Evolutionary conservation across 2,113 vertebrate species (phyloP), one percentile per base, ranked within the genome.

Genomic region (Cheilinus undulatus): DNA sequence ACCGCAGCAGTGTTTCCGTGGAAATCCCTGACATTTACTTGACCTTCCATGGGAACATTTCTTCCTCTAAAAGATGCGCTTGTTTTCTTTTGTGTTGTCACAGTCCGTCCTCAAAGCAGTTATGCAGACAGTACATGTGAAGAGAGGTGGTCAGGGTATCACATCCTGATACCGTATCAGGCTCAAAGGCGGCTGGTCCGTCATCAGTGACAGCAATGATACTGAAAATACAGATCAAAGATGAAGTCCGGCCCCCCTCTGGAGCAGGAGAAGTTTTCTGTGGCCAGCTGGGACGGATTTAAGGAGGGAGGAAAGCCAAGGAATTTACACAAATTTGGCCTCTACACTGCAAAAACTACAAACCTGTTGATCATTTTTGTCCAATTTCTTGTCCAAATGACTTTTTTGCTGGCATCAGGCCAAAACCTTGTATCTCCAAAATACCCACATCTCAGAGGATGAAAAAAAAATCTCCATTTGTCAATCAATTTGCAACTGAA

Each of bases 21-120:
- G 80, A 85, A 83, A 76, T 82, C 75, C 64, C 77, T 89, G 77
- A 84, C 83, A 78, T 88, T 68, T 75, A 30, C 72, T 75, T 86
- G 83, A 87, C 82, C 86, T 82, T 71, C 56, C 63, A 58, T 84
- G 64, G 67, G 70, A 80, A 84, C 15, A 14, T 61, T 80, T 69
- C 43, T 52, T 48, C 6, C 19, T 48, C 67, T 38, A 15, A 40
- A 64, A 60, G 53, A 73, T 68, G 32, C 5, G 51, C 49, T 67
- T 59, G 23, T 57, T 23, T 22, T 11, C 22, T 59, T 23, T 23
- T 19, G 1, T 38, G 19, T 19, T 1, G 5, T 45, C 40, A 42
- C 17, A 9, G 42, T 40, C 51, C 50, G 50, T 34, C 69, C 70
- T 82, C 58, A 80, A 58, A 82, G 77, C 52, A 26, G 58, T 40